Evolutionary conservation across 1,140 invertebrate species (phyloP), one percentile per base, ranked within the genome.

Genomic region (Drosophila sucinea): DNA sequence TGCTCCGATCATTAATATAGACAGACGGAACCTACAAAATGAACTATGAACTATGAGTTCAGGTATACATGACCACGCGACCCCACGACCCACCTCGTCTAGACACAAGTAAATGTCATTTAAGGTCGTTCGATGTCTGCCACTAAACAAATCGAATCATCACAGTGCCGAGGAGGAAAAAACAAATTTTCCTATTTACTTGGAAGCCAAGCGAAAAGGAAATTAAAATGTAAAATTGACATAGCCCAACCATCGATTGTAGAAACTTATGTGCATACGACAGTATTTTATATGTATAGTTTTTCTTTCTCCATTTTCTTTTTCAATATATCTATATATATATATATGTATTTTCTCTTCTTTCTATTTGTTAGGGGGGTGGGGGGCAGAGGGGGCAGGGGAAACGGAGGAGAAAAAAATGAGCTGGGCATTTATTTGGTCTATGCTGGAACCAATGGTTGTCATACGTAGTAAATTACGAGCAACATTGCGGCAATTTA

Each of bases 401-500:
- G 23, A 25, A 17, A 17, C 17, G 33, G 25, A 35, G 33, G 6
- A 35, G 5, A 29, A 66, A 60, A 75, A 86, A 86, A 87, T 86
- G 79, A 79, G 76, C 54, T 61, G 62, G 63, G 54, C 83, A 87
- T 86, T 83, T 87, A 86, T 86, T 87, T 77, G 76, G 62, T 76
- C 51, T 73, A 75, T 63, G 69, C 56, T 58, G 10, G 33, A 71
- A 66, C 68, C 44, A 23, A 51, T 51, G 44, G 64, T 68, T 77
- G 79, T 87, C 82, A 75, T 69, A 87, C 72, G 83, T 82, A 86
- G 83, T 82, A 86, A 86, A 83, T 86, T 76, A 86, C 70, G 81
- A 76, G 56, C 40, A 66, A 55, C 33, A 66, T 57, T 68, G 51
- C 27, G 51, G 63, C 82, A 75, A 87, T 87, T 86, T 87, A 86